Evolutionary conservation across 37 sponge, comb jelly and placozoan genomes (phyloP), one percentile per base, ranked within the genome.

Genomic region (Cladorhizidae sp.): DNA sequence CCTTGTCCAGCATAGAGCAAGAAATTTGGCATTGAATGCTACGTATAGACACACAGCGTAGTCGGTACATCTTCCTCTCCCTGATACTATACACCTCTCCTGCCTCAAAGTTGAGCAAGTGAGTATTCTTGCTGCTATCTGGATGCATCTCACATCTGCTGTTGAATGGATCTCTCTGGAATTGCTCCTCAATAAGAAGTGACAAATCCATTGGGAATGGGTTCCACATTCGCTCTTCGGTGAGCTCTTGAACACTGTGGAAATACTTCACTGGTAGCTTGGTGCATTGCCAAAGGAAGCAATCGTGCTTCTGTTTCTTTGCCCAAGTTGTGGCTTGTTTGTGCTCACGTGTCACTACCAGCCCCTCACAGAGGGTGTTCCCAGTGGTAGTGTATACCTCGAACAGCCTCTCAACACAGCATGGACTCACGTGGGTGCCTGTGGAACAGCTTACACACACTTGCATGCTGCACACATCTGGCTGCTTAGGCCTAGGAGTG

Each of bases 391-490:
- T 15, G 49, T 68, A 85, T 28, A 59, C 40, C 26, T 90, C 77
- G 35, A 76, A 75, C 17, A 90, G 65, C 64, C 68, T 70, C 81
- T 90, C 90, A 17, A 90, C 90, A 85, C 80, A 90, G 45, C 64
- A 84, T 8, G 76, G 81, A 50, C 82, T 81, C 39, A 77, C 71
- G 0, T 76, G 72, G n/a, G 71, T 35, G 8, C 90, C 90, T 40
- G 57, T 80, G 17, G 28, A 8, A 45, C 90, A 90, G 22, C 45
- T 18, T 29, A 90, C 51, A 20, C 39, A 75, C 42, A 90, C 81
- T 21, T 68, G 15, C 49, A 64, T 2, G n/a, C n/a, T 49, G 3
- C 32, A 20, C 5, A 5, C 0, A 6, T 31, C 56, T 20, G 56
- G 23, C 3, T 7, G 2, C 2, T 51, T 67, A 1, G 5, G 49